Evolutionary conservation across 2,113 vertebrate species (phyloP).

Genomic region (Egretta garzetta): DNA sequence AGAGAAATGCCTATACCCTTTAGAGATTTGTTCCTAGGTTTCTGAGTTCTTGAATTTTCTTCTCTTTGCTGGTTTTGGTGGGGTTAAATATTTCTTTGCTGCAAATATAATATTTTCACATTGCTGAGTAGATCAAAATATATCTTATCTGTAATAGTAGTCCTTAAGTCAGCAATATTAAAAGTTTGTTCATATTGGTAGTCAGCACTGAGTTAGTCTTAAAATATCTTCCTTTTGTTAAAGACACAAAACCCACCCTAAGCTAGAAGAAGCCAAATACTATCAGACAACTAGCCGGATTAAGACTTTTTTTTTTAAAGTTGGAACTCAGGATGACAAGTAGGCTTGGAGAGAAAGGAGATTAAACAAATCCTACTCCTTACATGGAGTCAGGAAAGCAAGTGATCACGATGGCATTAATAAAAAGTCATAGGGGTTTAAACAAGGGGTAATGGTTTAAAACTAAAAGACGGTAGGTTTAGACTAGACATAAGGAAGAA

Average conservation of each 20-base stretch:
- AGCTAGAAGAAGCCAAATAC: conserved; percentile 1
- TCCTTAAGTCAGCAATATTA: neutral
- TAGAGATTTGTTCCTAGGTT: neutral
- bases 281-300: conserved; percentile 42
- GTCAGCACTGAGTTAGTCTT: neutral
- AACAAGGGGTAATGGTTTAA: too few relatives aligned
- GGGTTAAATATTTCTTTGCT: neutral
- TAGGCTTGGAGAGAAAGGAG: conserved; percentile 58
- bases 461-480: too few relatives aligned
- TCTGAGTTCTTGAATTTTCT: neutral
- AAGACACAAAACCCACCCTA: neutral
- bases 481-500: too few relatives aligned
- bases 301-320: conserved; percentile 41
- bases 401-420: neutral
- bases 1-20: neutral
- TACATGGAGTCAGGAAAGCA: conserved; percentile 33
- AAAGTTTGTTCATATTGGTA: neutral
- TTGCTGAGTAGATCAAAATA: neutral
- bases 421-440: conserved; percentile 21
- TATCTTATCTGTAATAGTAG: neutral
- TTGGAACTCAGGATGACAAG: conserved; percentile 40
- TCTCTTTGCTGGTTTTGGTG: neutral
- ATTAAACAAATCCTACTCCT: conserved; percentile 69
- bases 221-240: conserved; percentile 1
- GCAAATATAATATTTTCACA: neutral